Percentiles rank a stretch among this genome's conserved stretches.
Conservation (phyloP, 2,113 vertebrate species). For the Xiphorhynchus elegans region DNA sequence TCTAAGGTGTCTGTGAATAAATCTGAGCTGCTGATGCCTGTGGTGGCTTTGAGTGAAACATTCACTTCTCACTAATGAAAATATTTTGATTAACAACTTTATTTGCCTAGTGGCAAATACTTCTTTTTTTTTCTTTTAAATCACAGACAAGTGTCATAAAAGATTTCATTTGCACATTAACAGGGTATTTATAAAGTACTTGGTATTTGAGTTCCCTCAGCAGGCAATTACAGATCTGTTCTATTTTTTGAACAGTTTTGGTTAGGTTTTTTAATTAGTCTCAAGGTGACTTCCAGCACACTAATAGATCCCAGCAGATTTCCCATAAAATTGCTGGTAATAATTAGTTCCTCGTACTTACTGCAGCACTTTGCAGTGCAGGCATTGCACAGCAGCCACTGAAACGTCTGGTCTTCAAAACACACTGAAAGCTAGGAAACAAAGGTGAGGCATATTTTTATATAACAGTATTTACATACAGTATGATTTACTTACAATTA, state of each 20-base stretch:
- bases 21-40: background rate
- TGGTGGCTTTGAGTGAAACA: background rate
- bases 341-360: background rate
- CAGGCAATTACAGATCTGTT: background rate
- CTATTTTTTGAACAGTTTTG: background rate
- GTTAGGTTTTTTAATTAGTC: background rate
- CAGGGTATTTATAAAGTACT: background rate
- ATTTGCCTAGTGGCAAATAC: background rate
- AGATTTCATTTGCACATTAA: slow-evolving; percentile 3
- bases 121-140: background rate
- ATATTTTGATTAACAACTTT: slow-evolving; percentile 23
- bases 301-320: background rate
- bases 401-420: background rate
- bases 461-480: background rate
- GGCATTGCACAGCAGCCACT: background rate
- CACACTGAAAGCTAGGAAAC: background rate
- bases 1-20: background rate
- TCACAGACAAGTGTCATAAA: background rate
- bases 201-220: background rate
- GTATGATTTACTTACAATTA: background rate
- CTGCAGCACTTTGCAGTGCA: background rate
- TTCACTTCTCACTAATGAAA: background rate
- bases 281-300: background rate
- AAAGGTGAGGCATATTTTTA: background rate
- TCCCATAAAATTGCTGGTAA: background rate